phyloP scores from a whole-genome alignment of 1,140 invertebrate genomes.

The Lepidurus packardi region DNA sequence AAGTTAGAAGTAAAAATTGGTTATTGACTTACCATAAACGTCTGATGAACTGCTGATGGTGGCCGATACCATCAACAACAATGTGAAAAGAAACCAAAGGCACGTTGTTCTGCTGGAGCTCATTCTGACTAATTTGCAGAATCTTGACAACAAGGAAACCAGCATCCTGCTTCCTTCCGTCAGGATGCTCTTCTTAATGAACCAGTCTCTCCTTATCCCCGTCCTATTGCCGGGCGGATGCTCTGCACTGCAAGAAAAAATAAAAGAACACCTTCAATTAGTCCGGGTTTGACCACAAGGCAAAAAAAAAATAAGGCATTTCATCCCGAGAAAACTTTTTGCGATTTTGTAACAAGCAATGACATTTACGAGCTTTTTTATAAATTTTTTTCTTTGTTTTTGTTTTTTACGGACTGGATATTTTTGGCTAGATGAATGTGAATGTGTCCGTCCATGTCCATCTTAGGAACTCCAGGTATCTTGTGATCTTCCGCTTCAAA shows the following conservation, averaged over 20 bases:
- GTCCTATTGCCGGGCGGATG: too few relatives aligned
- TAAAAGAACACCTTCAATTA: too few relatives aligned
- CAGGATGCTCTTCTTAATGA: neutral
- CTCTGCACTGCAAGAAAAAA: too few relatives aligned
- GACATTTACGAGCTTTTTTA: neutral
- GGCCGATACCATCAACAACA: neutral
- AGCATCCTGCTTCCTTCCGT: neutral
- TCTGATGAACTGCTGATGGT: neutral
- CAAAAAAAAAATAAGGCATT: too few relatives aligned
- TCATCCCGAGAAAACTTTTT: too few relatives aligned
- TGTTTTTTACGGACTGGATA: neutral
- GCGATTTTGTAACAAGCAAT: too few relatives aligned
- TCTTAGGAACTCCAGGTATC: neutral
- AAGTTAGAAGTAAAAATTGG: neutral
- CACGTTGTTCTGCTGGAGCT: neutral
- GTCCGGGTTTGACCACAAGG: too few relatives aligned
- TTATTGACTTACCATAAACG: constrained; percentile 15
- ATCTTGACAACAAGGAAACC: neutral
- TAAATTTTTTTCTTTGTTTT: neutral
- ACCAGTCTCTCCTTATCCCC: neutral
- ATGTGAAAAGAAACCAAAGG: neutral
- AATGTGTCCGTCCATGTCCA: neutral
- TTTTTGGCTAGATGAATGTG: neutral
- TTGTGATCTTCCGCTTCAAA: neutral
- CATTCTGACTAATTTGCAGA: neutral